These are phyloP conservation scores for Turritopsis dohrnii DNA, from an alignment of 30 jellyfish, hydroid and myxozoan species.

Conservation along the genomic window DNA sequence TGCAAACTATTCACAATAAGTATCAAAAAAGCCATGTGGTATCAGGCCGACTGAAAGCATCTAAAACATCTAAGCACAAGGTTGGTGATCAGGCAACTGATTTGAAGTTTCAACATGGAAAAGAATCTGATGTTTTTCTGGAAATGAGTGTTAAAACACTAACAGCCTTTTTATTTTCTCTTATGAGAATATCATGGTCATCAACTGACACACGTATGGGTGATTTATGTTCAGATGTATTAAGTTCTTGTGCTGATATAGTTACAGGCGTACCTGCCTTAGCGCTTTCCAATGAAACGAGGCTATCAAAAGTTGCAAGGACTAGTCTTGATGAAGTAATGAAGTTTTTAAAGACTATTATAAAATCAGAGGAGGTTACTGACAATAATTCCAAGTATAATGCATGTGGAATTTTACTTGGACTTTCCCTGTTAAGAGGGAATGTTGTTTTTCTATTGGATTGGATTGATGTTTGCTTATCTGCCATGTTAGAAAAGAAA, in stretches of 20 bases:
- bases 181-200: slow-evolving; percentile 71
- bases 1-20: slow-evolving; percentile 39
- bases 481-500: not conserved
- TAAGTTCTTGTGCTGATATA: slow-evolving; percentile 49
- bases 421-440: slow-evolving; percentile 73
- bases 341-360: slow-evolving; percentile 39
- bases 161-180: slow-evolving; percentile 58
- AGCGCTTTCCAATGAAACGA: slow-evolving; percentile 61
- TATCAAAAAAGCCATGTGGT: slow-evolving; percentile 30
- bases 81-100: not conserved
- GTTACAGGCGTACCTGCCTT: slow-evolving; percentile 62
- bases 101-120: not conserved
- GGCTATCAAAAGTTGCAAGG: slow-evolving; percentile 65
- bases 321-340: slow-evolving; percentile 54
- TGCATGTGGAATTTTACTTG: slow-evolving; percentile 58
- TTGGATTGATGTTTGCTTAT: slow-evolving; percentile 55
- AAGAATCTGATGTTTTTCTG: slow-evolving; percentile 53
- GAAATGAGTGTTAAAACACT: slow-evolving; percentile 82
- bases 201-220: slow-evolving; percentile 38
- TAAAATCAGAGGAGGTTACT: slow-evolving; percentile 20
- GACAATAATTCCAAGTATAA: slow-evolving; percentile 18
- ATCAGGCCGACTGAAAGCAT: not conserved
- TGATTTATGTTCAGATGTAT: slow-evolving; percentile 56
- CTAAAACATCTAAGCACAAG: slow-evolving; percentile 16
- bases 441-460: slow-evolving; percentile 45